Evolutionary conservation across 2,113 vertebrate species (phyloP), one percentile per base, ranked within the genome.

Genomic region (Malurus melanocephalus): DNA sequence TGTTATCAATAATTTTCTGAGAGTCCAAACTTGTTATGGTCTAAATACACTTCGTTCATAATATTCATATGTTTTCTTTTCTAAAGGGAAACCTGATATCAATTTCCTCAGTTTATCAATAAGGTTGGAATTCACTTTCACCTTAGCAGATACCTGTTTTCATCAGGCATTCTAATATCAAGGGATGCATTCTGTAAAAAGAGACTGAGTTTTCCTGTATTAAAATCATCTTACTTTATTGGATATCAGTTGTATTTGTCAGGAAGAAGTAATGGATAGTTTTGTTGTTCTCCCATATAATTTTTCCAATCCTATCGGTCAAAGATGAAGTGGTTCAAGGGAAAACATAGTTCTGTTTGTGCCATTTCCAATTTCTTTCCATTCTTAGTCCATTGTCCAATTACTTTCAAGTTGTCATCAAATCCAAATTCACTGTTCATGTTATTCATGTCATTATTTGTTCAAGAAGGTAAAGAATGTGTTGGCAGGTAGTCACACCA

Each of bases 11-110:
- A 51, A 52, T 74, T 57, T 89, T 1, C 35, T 56, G 45, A 9
- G 8, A 51, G 3, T 60, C 46, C 13, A 48, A n/a, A 61, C 16
- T 52, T 72, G 7, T 7, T 60, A 21, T 0, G 0, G 3, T 68
- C 45, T 72, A 59, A 72, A 64, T 72, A 64, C 6, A 21, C 16
- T 80, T 93, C 21, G 2, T 68, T 85, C 10, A 26, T 28, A 20
- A 28, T 62, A 24, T 67, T 59, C 42, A 3, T 72, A 43, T 35
- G 7, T 71, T 85, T 82, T 71, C 8, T 72, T 80, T 88, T 61
- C 28, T 40, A 10, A 69, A 86, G 61, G 35, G 18, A 72, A 80
- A 52, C 9, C 4, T 68, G 35, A 35, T 2, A 11, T 60, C 8
- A 56, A 12, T 71, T 93, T 82, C 40, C 13, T 64, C 9, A 64